These are phyloP conservation scores for Drosophila sechellia DNA, from an alignment of 1,140 invertebrate genomes.

Conservation along the genomic window DNA sequence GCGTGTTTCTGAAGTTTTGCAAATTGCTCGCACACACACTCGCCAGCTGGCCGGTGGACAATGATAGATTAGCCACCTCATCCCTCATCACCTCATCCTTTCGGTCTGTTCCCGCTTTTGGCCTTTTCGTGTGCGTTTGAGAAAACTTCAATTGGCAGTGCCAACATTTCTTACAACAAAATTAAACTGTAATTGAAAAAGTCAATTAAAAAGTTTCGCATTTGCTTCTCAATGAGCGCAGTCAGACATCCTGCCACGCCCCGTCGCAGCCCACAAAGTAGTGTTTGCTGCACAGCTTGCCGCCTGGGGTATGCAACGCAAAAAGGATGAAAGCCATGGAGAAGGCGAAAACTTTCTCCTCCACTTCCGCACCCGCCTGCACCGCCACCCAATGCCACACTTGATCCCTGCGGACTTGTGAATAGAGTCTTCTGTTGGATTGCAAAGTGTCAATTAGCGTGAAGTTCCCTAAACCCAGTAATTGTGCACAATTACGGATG, in stretches of 20 bases:
- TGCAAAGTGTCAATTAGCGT: conserved; percentile 60
- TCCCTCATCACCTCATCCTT: no score
- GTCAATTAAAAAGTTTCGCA: conserved; percentile 81
- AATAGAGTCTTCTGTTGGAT: conserved; percentile 28
- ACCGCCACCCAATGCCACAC: neutral
- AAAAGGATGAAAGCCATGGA: conserved; percentile 5
- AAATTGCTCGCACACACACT: conserved; percentile 63
- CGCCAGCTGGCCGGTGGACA: conserved; percentile 46
- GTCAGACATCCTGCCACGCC: conserved; percentile 24
- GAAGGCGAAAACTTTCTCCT: conserved; percentile 40
- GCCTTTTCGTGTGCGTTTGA: conserved; percentile 21
- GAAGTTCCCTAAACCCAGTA: conserved; percentile 17
- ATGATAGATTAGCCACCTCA: conserved; percentile 69
- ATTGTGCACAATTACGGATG: conserved; percentile 9
- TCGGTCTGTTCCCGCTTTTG: conserved; percentile 15
- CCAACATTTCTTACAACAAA: conserved; percentile 77
- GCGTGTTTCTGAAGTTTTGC: conserved; percentile 80
- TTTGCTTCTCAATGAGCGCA: conserved; percentile 65
- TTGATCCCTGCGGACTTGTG: conserved; percentile 19
- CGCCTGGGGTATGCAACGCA: conserved; percentile 37
- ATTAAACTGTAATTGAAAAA: conserved; percentile 83
- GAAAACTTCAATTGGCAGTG: conserved; percentile 76
- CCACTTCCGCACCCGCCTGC: no score
- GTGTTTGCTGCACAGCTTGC: conserved; percentile 44
- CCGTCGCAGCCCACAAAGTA: conserved; percentile 10